A percentile compares a stretch with the other conserved stretches of the same genome.
phyloP scores from a whole-genome alignment of 2,113 vertebrate genomes.

The Bubo blakistoni region DNA sequence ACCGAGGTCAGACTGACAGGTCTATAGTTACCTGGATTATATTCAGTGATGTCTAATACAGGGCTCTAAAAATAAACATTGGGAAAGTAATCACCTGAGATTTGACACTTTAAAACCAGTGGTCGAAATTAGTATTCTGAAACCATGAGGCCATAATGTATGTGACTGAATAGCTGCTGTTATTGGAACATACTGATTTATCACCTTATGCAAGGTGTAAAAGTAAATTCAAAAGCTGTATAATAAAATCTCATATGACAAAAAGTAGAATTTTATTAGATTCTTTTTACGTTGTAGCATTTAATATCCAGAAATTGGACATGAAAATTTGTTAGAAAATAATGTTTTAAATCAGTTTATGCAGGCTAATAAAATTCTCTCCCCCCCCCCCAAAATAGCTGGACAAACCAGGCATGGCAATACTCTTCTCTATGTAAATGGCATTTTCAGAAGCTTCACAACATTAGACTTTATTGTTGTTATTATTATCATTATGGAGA shows the following conservation, averaged over 20 bases:
- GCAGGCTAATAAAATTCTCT: not conserved
- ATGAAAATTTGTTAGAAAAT: not conserved
- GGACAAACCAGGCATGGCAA: not conserved
- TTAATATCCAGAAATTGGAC: not conserved
- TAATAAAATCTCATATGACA: not conserved
- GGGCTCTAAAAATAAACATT: not conserved
- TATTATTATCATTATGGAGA: not conserved
- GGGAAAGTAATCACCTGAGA: constrained; percentile 1
- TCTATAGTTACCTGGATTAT: too few relatives aligned
- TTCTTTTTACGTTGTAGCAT: not conserved
- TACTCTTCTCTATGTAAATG: not conserved
- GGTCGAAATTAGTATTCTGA: constrained; percentile 25
- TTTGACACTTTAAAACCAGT: not conserved
- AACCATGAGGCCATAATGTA: not conserved
- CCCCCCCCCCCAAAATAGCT: not conserved
- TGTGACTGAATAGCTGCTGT: not conserved
- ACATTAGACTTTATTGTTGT: not conserved
- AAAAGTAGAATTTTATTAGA: not conserved
- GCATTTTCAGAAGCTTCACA: not conserved
- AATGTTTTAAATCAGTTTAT: not conserved
- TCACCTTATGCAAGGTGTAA: not conserved
- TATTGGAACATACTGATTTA: constrained; percentile 32
- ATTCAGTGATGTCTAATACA: not conserved
- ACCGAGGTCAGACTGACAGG: too few relatives aligned
- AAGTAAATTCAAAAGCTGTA: not conserved